Base-by-base conservation (phyloP, 2,797 vertebrate species). In the Chaetophractus vellerosus region DNA sequence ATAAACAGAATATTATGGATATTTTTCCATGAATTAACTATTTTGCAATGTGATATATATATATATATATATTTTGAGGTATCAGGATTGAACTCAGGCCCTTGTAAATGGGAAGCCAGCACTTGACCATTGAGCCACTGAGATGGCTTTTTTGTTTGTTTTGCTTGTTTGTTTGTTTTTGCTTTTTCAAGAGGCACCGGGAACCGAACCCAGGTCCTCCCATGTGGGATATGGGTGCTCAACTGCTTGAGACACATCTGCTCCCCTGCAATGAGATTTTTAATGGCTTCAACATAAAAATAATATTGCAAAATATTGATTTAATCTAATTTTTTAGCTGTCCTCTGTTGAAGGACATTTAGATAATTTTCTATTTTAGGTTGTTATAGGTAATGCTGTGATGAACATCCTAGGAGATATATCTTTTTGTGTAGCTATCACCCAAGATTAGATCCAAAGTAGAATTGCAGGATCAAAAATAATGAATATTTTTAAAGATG, bases 211-310 rank as follows among this genome's bases (percentile, higher is more conserved):
- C 10, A 8, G 45, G 45, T 6, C 45, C 45, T 45, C 45, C 7
- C 45, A 45, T 45, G 45, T 45, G 45, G 10, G 45, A 45, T 1
- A 8, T 8, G 1, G 45, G 45, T 45, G 45, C 45, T 45, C 45
- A 45, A 45, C 45, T 9, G 8, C 45, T 45, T 45, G 45, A 45
- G 45, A 45, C 45, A 45, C 45, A 45, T 45, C 45, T 45, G 45
- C 45, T 45, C 45, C 45, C 45, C 21, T 64, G 26, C 23, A 41
- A 38, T 78, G 64, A 71, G 5, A 79, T 89, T 91, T 71, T 92
- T 82, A 94, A 69, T 71, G 31, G 9, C 28, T 92, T 85, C 90
- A 88, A 92, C 79, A n/a, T n/a, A n/a, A n/a, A n/a, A n/a, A n/a
- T n/a, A n/a, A 59, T 74, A 84, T 80, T 38, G 69, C 10, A 80